These are phyloP conservation scores for Dicranocentrus wangi DNA, from an alignment of 2,888 invertebrate species.

Conservation along the genomic window DNA sequence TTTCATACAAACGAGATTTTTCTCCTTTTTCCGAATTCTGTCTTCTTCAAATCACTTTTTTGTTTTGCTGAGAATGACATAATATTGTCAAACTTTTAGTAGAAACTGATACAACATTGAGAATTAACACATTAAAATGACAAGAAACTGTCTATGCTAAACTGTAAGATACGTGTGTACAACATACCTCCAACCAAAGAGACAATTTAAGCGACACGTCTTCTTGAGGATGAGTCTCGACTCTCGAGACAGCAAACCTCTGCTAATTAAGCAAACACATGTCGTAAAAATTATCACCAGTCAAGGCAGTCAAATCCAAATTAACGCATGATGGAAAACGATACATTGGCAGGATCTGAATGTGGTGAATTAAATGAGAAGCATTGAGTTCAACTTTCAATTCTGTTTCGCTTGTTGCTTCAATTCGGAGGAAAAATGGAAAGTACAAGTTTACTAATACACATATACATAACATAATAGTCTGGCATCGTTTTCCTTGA, in stretches of 20 bases:
- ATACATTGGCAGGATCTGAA: not conserved
- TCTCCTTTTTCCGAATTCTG: not conserved
- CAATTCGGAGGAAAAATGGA: too few relatives aligned
- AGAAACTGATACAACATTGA: not conserved
- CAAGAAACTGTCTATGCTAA: not conserved
- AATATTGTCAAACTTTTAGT: not conserved
- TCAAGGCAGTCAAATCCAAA: slow-evolving; percentile 53
- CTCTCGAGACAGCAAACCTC: too few relatives aligned
- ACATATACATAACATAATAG: too few relatives aligned
- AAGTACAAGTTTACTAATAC: too few relatives aligned
- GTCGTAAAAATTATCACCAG: slow-evolving; percentile 60
- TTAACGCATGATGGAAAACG: slow-evolving; percentile 25
- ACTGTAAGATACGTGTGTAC: not conserved
- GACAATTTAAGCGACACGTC: slow-evolving; percentile 33
- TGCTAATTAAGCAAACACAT: slow-evolving; percentile 60
- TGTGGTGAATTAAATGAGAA: not conserved
- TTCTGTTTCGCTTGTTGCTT: too few relatives aligned
- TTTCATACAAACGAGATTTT: not conserved
- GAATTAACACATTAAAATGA: not conserved
- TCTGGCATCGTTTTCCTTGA: too few relatives aligned
- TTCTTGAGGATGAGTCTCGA: too few relatives aligned
- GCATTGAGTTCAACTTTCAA: not conserved
- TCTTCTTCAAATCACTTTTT: slow-evolving; percentile 1
- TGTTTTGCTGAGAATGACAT: slow-evolving; percentile 10
- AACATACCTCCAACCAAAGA: too few relatives aligned